phyloP scores from a whole-genome alignment of 2,113 vertebrate species.

The Cephalopterus ornatus region DNA sequence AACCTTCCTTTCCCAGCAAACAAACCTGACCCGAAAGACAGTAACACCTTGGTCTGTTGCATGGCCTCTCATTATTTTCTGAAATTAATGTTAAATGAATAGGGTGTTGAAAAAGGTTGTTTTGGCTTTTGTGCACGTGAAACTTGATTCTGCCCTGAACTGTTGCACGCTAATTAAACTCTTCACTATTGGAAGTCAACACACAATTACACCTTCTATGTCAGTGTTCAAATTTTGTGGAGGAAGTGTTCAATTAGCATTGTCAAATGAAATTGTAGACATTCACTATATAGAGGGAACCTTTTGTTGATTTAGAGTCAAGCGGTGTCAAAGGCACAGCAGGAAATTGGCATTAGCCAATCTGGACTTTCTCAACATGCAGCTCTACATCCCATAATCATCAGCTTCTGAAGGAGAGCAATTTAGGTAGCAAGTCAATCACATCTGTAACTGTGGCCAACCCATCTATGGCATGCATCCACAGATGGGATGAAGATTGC shows the following conservation, averaged over 20 bases:
- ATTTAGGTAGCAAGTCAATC: slow-evolving; percentile 49
- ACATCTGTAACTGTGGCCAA: not conserved
- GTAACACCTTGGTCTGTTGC: not conserved
- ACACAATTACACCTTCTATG: slow-evolving; percentile 35
- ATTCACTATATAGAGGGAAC: slow-evolving; percentile 29
- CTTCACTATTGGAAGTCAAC: slow-evolving; percentile 39
- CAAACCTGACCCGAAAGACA: slow-evolving; percentile 49
- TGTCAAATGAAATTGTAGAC: slow-evolving; percentile 46
- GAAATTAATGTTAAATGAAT: slow-evolving; percentile 18
- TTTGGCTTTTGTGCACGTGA: not conserved
- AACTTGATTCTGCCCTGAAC: slow-evolving; percentile 3
- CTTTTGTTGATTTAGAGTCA: slow-evolving; percentile 65
- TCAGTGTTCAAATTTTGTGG: slow-evolving; percentile 6
- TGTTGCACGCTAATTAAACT: slow-evolving; percentile 52
- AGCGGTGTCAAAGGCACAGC: slow-evolving; percentile 58
- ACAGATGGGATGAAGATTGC: slow-evolving; percentile 39
- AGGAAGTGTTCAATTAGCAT: slow-evolving; percentile 63
- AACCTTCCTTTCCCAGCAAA: slow-evolving; percentile 43
- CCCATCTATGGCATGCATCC: not conserved
- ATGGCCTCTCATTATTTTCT: slow-evolving; percentile 5
- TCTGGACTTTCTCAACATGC: slow-evolving; percentile 72
- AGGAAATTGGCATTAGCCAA: slow-evolving; percentile 61
- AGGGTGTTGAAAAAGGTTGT: not conserved
- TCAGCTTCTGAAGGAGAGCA: slow-evolving; percentile 33
- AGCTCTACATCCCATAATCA: slow-evolving; percentile 38